Evolutionary conservation across 2,888 invertebrate genomes (phyloP).

Genomic region (Dryobotodes eremita): DNA sequence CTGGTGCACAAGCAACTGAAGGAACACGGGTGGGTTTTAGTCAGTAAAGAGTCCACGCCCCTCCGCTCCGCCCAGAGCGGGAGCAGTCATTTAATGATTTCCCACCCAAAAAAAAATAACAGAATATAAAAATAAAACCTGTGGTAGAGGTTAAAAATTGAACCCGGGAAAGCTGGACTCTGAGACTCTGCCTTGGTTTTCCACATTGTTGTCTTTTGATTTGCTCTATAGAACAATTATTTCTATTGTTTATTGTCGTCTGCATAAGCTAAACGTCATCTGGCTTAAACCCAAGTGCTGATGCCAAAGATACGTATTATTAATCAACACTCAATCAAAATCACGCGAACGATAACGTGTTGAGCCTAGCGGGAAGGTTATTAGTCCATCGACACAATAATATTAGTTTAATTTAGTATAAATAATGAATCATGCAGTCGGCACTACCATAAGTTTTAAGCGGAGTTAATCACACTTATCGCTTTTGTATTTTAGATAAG

Average conservation of each 20-base stretch:
- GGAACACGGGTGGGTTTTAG: too few relatives aligned
- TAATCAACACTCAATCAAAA: constrained; percentile 35
- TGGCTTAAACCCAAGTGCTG: constrained; percentile 48
- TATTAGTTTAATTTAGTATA: constrained; percentile 51
- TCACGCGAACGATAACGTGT: constrained; percentile 38
- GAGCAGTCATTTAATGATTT: too few relatives aligned
- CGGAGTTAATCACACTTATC: constrained; percentile 45
- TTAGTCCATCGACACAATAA: constrained; percentile 44
- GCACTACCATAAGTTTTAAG: constrained; percentile 46
- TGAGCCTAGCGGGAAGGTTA: constrained; percentile 32
- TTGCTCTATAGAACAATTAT: neutral
- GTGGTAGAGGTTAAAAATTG: neutral
- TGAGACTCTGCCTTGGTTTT: neutral
- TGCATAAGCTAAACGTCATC: constrained; percentile 36
- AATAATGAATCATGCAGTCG: constrained; percentile 37
- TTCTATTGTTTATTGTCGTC: neutral
- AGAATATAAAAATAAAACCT: too few relatives aligned
- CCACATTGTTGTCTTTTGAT: neutral
- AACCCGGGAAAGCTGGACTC: neutral
- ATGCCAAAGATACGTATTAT: constrained; percentile 33
- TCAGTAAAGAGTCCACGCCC: too few relatives aligned
- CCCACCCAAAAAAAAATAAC: too few relatives aligned
- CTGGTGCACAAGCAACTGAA: too few relatives aligned
- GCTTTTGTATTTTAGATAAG: constrained; percentile 37
- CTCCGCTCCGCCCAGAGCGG: too few relatives aligned